Conservation (phyloP, 2,888 invertebrate genomes). For the Epinotia ramella region DNA sequence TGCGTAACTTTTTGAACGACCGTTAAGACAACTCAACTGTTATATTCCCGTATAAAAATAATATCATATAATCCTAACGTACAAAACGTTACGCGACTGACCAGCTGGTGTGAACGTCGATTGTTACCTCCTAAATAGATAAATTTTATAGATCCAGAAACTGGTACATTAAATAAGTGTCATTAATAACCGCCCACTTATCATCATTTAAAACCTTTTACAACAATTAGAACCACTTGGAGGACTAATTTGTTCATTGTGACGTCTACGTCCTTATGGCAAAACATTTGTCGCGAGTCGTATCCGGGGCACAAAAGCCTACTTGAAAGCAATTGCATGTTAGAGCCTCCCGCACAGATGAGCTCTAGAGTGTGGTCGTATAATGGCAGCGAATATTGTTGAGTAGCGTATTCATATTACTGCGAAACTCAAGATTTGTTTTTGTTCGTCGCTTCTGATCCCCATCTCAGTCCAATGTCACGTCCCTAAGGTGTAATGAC, state of each 20-base stretch:
- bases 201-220: slow-evolving; percentile 44
- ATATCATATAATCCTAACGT: no score
- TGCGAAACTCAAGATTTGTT: background rate
- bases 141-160: background rate
- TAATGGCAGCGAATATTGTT: slow-evolving; percentile 43
- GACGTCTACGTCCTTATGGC: slow-evolving; percentile 42
- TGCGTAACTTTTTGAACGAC: no score
- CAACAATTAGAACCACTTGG: slow-evolving; percentile 42
- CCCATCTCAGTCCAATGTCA: background rate
- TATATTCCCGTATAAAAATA: no score
- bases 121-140: background rate
- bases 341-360: slow-evolving; percentile 49
- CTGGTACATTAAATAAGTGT: background rate
- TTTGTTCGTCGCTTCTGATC: background rate
- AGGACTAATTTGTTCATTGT: slow-evolving; percentile 46
- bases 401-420: slow-evolving; percentile 39
- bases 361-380: slow-evolving; percentile 40
- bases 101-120: background rate
- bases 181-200: slow-evolving; percentile 10
- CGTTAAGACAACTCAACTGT: no score
- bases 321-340: slow-evolving; percentile 61
- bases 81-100: no score
- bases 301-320: slow-evolving; percentile 53
- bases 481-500: background rate
- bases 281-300: slow-evolving; percentile 52